Conservation (phyloP, 2,888 invertebrate species). For the Hypomecis atomaria region DNA sequence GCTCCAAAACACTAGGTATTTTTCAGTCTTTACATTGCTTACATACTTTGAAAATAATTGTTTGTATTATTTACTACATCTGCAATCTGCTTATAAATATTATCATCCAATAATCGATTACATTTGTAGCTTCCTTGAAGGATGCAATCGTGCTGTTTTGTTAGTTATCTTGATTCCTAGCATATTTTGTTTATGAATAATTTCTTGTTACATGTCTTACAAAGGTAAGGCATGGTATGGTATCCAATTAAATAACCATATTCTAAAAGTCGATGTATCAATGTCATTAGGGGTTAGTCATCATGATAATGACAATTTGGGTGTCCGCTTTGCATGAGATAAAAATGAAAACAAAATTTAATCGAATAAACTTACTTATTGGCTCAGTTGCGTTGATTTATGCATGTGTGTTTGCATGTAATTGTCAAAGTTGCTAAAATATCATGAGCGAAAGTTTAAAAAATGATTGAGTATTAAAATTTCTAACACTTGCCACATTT, state of each 20-base stretch:
- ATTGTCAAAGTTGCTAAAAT: conserved; percentile 3
- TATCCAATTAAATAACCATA: conserved; percentile 33
- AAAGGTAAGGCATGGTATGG: conserved; percentile 35
- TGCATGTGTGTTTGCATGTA: conserved; percentile 31
- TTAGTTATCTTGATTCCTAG: background rate
- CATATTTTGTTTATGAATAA: conserved; percentile 9
- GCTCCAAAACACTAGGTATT: background rate
- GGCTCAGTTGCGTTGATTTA: conserved; percentile 13
- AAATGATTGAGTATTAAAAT: too few relatives aligned
- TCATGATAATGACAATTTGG: conserved; percentile 10
- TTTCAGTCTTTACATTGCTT: conserved; percentile 10
- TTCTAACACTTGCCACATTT: too few relatives aligned
- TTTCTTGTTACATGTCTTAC: conserved; percentile 40
- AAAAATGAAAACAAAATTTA: conserved; percentile 12
- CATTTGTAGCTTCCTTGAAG: background rate
- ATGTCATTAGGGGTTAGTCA: conserved; percentile 39
- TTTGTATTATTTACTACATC: background rate
- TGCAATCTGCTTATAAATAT: conserved; percentile 2
- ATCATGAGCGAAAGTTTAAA: too few relatives aligned
- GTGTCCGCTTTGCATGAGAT: conserved; percentile 35
- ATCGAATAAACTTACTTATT: conserved; percentile 6
- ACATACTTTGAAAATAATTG: conserved; percentile 5
- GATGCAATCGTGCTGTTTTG: background rate
- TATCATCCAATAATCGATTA: background rate
- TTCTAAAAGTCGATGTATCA: conserved; percentile 17